A percentile compares a stretch with the other conserved stretches of the same genome.
Conservation (phyloP, 2,113 vertebrate genomes). For the Nannobrachium achirus region DNA sequence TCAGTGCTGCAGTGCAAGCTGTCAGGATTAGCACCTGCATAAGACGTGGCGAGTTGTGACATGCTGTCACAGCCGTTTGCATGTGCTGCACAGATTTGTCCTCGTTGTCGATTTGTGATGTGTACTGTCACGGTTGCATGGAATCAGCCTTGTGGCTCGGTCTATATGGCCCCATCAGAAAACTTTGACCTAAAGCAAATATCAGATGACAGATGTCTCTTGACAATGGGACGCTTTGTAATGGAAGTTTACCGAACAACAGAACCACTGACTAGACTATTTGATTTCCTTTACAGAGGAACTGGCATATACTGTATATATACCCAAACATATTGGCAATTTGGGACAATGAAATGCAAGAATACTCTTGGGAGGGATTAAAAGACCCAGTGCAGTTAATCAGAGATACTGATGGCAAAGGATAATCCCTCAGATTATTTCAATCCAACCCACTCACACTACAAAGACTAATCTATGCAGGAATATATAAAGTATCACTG, state of each 20-base stretch:
- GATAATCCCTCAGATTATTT: constrained; percentile 74
- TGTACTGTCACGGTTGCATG: constrained; percentile 25
- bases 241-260: constrained; percentile 6
- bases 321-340: constrained; percentile 6
- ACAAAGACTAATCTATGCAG: constrained; percentile 54
- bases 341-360: constrained; percentile 19
- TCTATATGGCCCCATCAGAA: constrained; percentile 15
- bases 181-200: background rate
- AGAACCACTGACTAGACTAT: background rate
- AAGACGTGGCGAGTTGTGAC: constrained; percentile 43
- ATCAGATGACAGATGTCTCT: no score
- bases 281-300: constrained; percentile 1
- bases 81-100: constrained; percentile 31
- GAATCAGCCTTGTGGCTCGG: constrained; percentile 18
- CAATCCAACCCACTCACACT: constrained; percentile 48
- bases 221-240: constrained; percentile 3
- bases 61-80: constrained; percentile 44
- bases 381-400: constrained; percentile 53
- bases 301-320: constrained; percentile 21
- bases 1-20: constrained; percentile 39
- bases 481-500: constrained; percentile 43
- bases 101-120: constrained; percentile 15
- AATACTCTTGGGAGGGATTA: constrained; percentile 46
- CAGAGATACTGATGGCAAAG: constrained; percentile 49
- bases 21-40: constrained; percentile 72